Evolutionary conservation across 92 coral and sea anemone genomes (phyloP), one percentile per base, ranked within the genome.

Genomic region (Muricea muricata): DNA sequence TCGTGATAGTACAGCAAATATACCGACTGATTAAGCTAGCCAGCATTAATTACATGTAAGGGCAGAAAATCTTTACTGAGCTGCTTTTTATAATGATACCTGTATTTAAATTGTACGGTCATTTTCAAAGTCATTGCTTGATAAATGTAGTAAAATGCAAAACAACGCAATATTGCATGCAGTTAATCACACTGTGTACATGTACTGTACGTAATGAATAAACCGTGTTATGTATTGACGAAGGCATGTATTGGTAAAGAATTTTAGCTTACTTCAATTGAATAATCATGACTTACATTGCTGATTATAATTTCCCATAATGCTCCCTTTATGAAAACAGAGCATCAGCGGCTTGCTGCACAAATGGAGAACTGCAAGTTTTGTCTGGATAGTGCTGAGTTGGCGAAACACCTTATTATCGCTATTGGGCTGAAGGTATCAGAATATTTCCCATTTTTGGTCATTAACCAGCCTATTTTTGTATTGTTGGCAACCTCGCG

Each of bases 341-440:
- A 92, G 65, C 97, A 96, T 66, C 93, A 86, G 39, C 82, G 93
- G 28, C 77, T 93, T 71, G 94, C 98, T 47, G 98, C 93, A 28
- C 95, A 93, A 58, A 87, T 96, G 68, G 90, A 97, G 12, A 93
- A 89, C 65, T 96, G 99, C 68, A 93, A 90, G 77, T 96, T 93
- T 88, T 96, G 99, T 70, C 89, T 96, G 41, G 99, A 96, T 78
- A 96, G 94, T 79, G 93, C 96, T 1, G 93, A 96, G 81, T 79
- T 96, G 46, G 92, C 94, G 15, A 96, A 96, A 67, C 99, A 96
- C 79, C 97, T 96, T 56, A 93, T 96, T 30, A 93, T 96, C 28
- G 99, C 99, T 37, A 96, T 96, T 48, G 99, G 99, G 28, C 83
- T 96, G 33, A 93, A 96, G 97, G 99, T 95, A 83, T 29, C 5